Conservation (phyloP, 1,140 invertebrate genomes). For the Sitodiplosis mosellana region DNA sequence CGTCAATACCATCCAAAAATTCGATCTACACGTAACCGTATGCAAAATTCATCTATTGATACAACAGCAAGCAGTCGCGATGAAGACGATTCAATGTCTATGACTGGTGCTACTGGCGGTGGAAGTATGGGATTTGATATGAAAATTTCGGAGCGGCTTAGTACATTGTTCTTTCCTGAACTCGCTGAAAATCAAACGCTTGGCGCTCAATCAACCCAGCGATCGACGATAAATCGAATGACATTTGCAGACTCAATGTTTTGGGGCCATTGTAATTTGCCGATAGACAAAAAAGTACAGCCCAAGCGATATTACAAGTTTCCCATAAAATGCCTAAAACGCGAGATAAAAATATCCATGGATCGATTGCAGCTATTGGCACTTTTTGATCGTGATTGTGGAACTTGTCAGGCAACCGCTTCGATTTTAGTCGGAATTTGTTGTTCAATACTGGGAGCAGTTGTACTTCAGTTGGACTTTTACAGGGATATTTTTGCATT, state of each 20-base stretch:
- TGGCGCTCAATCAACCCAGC: too few species aligned
- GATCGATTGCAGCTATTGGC: slow-evolving; percentile 83
- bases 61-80: not conserved
- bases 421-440: slow-evolving; percentile 69
- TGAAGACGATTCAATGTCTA: not conserved
- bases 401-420: slow-evolving; percentile 64
- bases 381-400: slow-evolving; percentile 80
- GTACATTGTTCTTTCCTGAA: too few species aligned
- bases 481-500: slow-evolving; percentile 87
- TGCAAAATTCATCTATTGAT: slow-evolving; percentile 1
- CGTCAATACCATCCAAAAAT: not conserved
- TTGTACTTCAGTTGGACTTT: slow-evolving; percentile 66
- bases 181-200: too few species aligned
- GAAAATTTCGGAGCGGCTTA: too few species aligned
- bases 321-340: slow-evolving; percentile 40
- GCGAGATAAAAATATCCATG: slow-evolving; percentile 60
- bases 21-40: not conserved
- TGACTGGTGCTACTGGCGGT: not conserved
- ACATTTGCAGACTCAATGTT: slow-evolving; percentile 12
- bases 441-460: slow-evolving; percentile 69
- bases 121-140: not conserved
- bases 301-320: slow-evolving; percentile 77
- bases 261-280: slow-evolving; percentile 9
- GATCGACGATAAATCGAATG: too few species aligned
- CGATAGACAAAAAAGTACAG: slow-evolving; percentile 24